Percentiles rank a stretch among this genome's conserved stretches.
Evolutionary conservation across 2,797 vertebrate species (phyloP).

Genomic region (Eutrigla gurnardus): DNA sequence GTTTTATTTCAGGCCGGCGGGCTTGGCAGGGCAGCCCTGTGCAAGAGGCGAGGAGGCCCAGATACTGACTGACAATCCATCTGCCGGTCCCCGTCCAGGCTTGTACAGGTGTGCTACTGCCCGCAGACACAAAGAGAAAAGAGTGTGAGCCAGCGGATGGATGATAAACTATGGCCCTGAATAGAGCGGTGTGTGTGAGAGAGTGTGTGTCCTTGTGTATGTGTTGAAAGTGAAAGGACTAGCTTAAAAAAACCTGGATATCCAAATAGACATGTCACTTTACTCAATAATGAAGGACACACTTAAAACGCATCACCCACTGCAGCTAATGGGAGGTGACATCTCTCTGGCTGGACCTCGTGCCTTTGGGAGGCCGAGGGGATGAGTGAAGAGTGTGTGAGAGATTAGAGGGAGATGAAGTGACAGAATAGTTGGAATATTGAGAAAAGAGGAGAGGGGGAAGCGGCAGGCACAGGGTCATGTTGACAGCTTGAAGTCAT

Average conservation of each 20-base stretch:
- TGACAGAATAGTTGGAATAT: slow-evolving; percentile 63
- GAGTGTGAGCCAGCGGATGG: slow-evolving; percentile 29
- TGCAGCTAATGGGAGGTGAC: slow-evolving; percentile 68
- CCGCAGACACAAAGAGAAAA: slow-evolving; percentile 56
- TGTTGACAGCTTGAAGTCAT: slow-evolving; percentile 65
- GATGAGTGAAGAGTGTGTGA: slow-evolving; percentile 38
- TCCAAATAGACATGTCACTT: slow-evolving; percentile 66
- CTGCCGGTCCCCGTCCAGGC: slow-evolving; percentile 70
- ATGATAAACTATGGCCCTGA: slow-evolving; percentile 64
- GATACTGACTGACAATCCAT: slow-evolving; percentile 79
- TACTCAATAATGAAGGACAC: slow-evolving; percentile 70
- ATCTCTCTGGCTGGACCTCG: slow-evolving; percentile 55
- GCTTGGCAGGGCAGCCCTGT: slow-evolving; percentile 39
- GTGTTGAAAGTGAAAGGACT: slow-evolving; percentile 32
- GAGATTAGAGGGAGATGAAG: slow-evolving; percentile 51
- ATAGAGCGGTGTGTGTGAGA: slow-evolving; percentile 27
- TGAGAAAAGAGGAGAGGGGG: slow-evolving; percentile 44
- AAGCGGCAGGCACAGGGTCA: slow-evolving; percentile 51
- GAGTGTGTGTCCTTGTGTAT: slow-evolving; percentile 40
- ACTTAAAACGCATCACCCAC: slow-evolving; percentile 62
- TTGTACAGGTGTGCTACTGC: slow-evolving; percentile 71
- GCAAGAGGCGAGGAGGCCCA: slow-evolving; percentile 69
- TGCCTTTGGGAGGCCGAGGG: slow-evolving; percentile 37
- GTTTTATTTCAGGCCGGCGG: slow-evolving; percentile 59
- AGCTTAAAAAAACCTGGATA: slow-evolving; percentile 41